Conservation (phyloP, 1,140 invertebrate genomes). For the Cherax destructor region DNA sequence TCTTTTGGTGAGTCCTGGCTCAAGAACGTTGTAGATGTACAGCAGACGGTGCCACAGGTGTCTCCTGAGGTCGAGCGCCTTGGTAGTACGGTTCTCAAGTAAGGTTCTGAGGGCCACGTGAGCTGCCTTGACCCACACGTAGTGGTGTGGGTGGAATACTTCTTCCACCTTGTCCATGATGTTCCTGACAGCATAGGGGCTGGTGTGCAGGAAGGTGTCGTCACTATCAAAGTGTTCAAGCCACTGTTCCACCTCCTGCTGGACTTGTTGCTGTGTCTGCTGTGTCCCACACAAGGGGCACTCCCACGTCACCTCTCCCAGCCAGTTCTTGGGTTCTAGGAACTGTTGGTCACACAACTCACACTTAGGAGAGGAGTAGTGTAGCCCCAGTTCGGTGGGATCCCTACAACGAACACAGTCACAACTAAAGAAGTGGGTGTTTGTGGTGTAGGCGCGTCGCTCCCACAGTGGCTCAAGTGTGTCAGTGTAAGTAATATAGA, state of each 20-base stretch:
- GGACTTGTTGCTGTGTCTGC: background rate
- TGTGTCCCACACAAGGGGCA: slow-evolving; percentile 24
- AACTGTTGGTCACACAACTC: slow-evolving; percentile 34
- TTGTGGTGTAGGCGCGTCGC: slow-evolving; percentile 80
- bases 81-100: background rate
- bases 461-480: slow-evolving; percentile 85
- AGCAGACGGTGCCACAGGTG: slow-evolving; percentile 58
- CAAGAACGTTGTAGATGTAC: slow-evolving; percentile 48
- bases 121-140: slow-evolving; percentile 64
- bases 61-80: slow-evolving; percentile 31
- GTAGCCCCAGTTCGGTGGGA: slow-evolving; percentile 67
- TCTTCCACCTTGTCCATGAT: slow-evolving; percentile 55
- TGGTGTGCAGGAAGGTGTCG: slow-evolving; percentile 38
- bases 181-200: slow-evolving; percentile 7
- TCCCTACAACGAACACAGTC: slow-evolving; percentile 71
- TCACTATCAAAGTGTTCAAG: slow-evolving; percentile 37
- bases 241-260: slow-evolving; percentile 34
- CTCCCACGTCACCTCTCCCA: slow-evolving; percentile 43
- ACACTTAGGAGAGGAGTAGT: slow-evolving; percentile 67
- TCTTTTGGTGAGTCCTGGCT: slow-evolving; percentile 64
- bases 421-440: slow-evolving; percentile 84
- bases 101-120: slow-evolving; percentile 39
- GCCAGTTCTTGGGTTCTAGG: slow-evolving; percentile 45
- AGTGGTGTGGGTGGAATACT: slow-evolving; percentile 51
- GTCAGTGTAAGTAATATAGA: slow-evolving; percentile 86